Base-by-base conservation (phyloP, 30 jellyfish, hydroid and myxozoan species). In the Rhopilema esculentum region DNA sequence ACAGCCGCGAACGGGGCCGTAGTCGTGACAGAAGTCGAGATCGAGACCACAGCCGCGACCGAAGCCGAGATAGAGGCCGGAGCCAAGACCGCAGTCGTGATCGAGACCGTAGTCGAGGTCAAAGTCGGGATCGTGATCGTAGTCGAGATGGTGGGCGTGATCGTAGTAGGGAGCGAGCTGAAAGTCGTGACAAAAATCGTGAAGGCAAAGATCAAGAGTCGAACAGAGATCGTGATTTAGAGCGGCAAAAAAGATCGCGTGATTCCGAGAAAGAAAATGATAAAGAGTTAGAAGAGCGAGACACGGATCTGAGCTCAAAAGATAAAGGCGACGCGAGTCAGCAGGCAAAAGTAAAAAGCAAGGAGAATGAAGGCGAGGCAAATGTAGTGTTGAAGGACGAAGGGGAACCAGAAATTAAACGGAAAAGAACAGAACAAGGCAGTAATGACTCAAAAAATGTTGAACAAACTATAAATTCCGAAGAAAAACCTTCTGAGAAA, bases 21-120 rank as follows among this genome's bases (percentile, higher is more conserved):
- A 32, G 32, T 68, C 79, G 49, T 20, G 79, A 71, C 20, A 27
- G 88, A 32, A 12, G 27, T 16, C 49, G 50, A 67, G 84, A 73
- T 0, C 30, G 84, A 73, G 82, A 65, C n/a, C 29, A 29, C 26
- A 61, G 49, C 66, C 26, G 91, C 15, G 89, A 74, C 40, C 66
- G 82, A 4, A 57, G 89, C 20, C 77, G 95, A 49, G 92, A 80
- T 16, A 28, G 89, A 66, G 89, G 19, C 23, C 49, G 82, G 1
- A 57, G 85, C 23, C 61, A 90, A 57, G 92, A 80, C 57, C 88
- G 97, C 29, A 88, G 63, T 32, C 80, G 97, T 21, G 77, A 66
- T 77, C 73, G 88, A 4, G 92, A 82, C 1, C 33, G 92, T 32
- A 88, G 77, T 4, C 78, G 89, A 18, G 88, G 69, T 49, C 17